Conservation (phyloP, 2,113 vertebrate species). For the Paraplagusia blochii region DNA sequence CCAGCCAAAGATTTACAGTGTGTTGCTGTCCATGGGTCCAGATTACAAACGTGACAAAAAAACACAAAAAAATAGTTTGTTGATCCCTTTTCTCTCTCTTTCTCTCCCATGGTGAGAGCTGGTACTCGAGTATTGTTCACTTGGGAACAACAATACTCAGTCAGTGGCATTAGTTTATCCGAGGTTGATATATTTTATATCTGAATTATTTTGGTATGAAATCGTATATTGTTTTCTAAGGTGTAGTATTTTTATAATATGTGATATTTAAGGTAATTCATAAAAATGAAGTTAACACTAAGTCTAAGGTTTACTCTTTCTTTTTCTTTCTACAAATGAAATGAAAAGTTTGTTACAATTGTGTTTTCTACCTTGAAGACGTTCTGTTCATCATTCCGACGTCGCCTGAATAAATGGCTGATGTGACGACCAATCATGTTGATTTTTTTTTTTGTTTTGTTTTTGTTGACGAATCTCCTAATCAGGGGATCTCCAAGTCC, state of each 20-base stretch:
- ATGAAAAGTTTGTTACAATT: no score
- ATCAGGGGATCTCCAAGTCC: background rate
- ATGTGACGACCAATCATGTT: background rate
- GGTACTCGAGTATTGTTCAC: constrained; percentile 1
- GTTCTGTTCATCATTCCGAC: constrained; percentile 4
- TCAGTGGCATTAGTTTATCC: constrained; percentile 20
- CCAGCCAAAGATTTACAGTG: constrained; percentile 49
- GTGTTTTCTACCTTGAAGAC: background rate
- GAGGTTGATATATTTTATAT: constrained; percentile 20
- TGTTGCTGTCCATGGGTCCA: no score
- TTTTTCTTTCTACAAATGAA: no score
- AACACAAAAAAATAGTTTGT: constrained; percentile 2
- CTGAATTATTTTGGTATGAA: constrained; percentile 21
- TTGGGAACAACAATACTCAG: constrained; percentile 1
- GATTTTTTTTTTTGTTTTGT: constrained; percentile 2
- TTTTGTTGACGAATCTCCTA: constrained; percentile 3
- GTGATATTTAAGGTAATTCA: background rate
- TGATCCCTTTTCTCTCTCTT: background rate
- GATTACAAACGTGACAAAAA: constrained; percentile 15
- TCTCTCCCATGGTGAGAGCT: constrained; percentile 4
- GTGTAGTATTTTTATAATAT: constrained; percentile 3
- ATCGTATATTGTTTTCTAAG: background rate
- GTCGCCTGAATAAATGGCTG: no score
- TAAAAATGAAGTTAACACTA: background rate
- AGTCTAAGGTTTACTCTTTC: constrained; percentile 14